Conservation (phyloP, 2,113 vertebrate species). For the Cromileptes altivelis region DNA sequence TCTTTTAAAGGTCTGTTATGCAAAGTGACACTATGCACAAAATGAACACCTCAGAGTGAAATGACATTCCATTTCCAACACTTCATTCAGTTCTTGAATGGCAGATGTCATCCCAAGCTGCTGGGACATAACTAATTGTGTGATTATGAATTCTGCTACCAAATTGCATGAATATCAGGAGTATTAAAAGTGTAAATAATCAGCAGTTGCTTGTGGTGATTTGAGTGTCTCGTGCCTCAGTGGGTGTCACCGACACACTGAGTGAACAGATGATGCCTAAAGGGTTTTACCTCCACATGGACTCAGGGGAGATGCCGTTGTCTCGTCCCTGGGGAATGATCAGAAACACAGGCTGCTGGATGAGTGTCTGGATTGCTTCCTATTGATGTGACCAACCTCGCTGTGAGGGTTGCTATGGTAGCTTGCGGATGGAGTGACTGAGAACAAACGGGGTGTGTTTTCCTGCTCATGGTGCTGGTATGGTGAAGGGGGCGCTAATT, state of each 20-base stretch:
- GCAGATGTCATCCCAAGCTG: conserved; percentile 7
- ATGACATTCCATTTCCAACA: background rate
- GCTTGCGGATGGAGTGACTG: conserved; percentile 73
- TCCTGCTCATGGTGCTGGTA: conserved; percentile 71
- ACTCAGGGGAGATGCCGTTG: conserved; percentile 32
- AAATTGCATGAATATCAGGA: background rate
- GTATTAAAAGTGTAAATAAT: conserved; percentile 37
- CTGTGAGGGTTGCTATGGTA: conserved; percentile 79
- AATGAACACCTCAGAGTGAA: conserved; percentile 2
- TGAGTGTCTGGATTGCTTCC: conserved; percentile 62
- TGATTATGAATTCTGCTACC: background rate
- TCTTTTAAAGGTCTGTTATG: background rate
- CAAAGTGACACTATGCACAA: conserved; percentile 13
- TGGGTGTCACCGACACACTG: conserved; percentile 22
- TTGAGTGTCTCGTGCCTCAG: background rate
- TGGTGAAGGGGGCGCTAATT: conserved; percentile 77
- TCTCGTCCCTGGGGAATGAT: conserved; percentile 37
- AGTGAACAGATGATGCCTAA: conserved; percentile 43
- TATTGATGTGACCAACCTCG: conserved; percentile 65
- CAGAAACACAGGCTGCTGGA: conserved; percentile 52
- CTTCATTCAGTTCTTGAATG: conserved; percentile 38
- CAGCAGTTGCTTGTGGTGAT: conserved; percentile 2
- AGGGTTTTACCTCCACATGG: conserved; percentile 42
- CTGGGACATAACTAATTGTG: conserved; percentile 12
- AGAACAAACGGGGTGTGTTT: conserved; percentile 79